Percentiles rank a stretch among this genome's conserved stretches.
Conservation (phyloP, 2,888 invertebrate species). For the Ptilodon capucinus region DNA sequence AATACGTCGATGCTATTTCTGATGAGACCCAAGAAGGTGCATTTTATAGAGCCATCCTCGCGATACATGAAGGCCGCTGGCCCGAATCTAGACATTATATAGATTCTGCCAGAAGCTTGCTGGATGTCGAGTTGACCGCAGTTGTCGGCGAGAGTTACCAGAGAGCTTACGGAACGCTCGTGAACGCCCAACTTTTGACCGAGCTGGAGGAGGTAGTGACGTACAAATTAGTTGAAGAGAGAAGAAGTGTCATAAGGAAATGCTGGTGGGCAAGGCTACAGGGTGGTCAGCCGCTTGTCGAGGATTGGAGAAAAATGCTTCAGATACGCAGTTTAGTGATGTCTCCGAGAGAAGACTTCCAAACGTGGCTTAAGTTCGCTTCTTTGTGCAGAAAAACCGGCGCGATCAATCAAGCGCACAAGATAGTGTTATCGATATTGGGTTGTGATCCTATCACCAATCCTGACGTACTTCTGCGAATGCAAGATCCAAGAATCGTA, state of each 20-base stretch:
- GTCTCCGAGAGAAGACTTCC: constrained; percentile 95
- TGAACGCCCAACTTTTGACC: constrained; percentile 97
- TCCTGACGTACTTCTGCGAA: constrained; percentile 87
- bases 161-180: constrained; percentile 96
- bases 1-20: constrained; percentile 93
- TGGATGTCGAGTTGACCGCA: constrained; percentile 97
- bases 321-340: constrained; percentile 97
- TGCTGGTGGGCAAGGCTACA: constrained; percentile 98
- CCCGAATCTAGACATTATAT: constrained; percentile 89
- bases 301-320: constrained; percentile 98
- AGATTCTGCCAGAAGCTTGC: constrained; percentile 94
- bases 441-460: constrained; percentile 91
- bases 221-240: constrained; percentile 97
- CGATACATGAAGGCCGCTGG: constrained; percentile 92
- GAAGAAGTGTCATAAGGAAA: constrained; percentile 88
- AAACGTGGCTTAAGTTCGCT: constrained; percentile 98
- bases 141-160: constrained; percentile 98
- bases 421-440: constrained; percentile 92
- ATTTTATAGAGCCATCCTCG: constrained; percentile 96
- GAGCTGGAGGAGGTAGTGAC: constrained; percentile 99
- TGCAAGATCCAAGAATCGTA: constrained; percentile 92
- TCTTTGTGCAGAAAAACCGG: constrained; percentile 97
- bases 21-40: constrained; percentile 96
- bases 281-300: constrained; percentile 96
- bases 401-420: constrained; percentile 93